phyloP scores from a whole-genome alignment of 2,888 invertebrate species.

The Cerceris rybyensis region DNA sequence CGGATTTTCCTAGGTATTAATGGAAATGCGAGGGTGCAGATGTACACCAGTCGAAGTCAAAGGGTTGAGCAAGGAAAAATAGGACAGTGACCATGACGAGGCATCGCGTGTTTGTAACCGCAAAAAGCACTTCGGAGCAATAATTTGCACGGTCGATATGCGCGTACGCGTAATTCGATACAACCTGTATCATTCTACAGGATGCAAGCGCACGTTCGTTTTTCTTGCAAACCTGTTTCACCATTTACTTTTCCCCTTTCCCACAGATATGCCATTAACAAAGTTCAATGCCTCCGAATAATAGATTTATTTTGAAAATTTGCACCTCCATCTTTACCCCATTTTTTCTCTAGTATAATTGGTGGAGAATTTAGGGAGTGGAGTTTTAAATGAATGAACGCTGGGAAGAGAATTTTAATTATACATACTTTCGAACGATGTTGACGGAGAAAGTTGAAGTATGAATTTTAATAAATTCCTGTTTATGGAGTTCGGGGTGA shows the following conservation, averaged over 20 bases:
- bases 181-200: slow-evolving; percentile 30
- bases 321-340: not conserved
- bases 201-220: slow-evolving; percentile 24
- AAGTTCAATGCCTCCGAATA: slow-evolving; percentile 38
- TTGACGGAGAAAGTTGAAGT: too few species aligned
- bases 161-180: slow-evolving; percentile 42
- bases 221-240: slow-evolving; percentile 52
- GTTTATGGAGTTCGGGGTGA: not conserved
- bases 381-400: too few species aligned
- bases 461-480: too few species aligned
- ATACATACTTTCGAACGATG: too few species aligned
- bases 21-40: too few species aligned
- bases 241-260: slow-evolving; percentile 39
- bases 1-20: too few species aligned
- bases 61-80: slow-evolving; percentile 33
- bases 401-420: too few species aligned
- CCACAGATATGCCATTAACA: slow-evolving; percentile 20
- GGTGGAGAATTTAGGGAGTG: too few species aligned
- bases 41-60: not conserved
- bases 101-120: slow-evolving; percentile 46
- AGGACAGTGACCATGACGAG: slow-evolving; percentile 52
- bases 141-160: slow-evolving; percentile 42
- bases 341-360: too few species aligned
- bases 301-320: slow-evolving; percentile 4
- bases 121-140: slow-evolving; percentile 48